Conservation (phyloP, 2,888 invertebrate genomes). For the Dromius quadrimaculatus region DNA sequence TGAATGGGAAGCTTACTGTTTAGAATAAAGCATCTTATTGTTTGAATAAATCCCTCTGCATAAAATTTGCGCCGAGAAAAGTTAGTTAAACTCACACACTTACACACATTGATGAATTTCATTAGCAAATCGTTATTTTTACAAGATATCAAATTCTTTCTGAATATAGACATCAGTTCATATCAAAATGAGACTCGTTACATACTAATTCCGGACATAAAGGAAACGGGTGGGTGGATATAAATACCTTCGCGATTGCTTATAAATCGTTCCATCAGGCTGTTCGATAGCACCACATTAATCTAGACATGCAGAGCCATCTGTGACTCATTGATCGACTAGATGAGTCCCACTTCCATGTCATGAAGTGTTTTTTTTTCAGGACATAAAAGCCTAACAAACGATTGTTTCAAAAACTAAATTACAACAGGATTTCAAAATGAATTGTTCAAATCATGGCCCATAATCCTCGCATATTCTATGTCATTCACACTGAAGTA, state of each 20-base stretch:
- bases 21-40: constrained; percentile 44
- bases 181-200: constrained; percentile 35
- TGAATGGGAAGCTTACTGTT: constrained; percentile 32
- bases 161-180: constrained; percentile 4
- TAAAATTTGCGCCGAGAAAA: constrained; percentile 20
- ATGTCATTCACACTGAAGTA: no score
- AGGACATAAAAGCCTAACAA: constrained; percentile 5
- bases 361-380: constrained; percentile 23
- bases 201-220: constrained; percentile 35
- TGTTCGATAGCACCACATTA: constrained; percentile 35
- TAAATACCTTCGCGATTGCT: constrained; percentile 42
- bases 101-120: no score
- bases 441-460: neutral
- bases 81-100: no score
- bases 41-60: constrained; percentile 45
- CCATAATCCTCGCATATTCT: no score
- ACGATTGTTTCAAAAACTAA: neutral
- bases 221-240: constrained; percentile 11
- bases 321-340: constrained; percentile 44
- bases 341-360: constrained; percentile 26
- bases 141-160: neutral
- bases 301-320: constrained; percentile 48
- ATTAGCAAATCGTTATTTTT: no score
- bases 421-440: neutral
- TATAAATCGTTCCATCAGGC: constrained; percentile 47